Base-by-base conservation (phyloP, 1,140 invertebrate species). In the Meteorus sp. region DNA sequence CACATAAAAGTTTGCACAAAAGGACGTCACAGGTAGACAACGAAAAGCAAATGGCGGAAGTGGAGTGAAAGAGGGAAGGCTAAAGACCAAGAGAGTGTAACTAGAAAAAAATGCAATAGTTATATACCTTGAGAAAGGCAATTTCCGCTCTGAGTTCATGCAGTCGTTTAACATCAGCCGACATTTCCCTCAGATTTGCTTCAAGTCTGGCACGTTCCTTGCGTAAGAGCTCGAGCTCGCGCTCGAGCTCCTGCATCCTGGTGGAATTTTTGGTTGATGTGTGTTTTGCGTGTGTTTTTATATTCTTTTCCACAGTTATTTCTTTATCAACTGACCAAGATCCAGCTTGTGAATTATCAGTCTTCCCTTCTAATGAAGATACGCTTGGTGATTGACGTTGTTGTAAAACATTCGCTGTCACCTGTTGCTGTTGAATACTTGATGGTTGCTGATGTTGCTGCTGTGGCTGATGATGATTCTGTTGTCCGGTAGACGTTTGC, bases 371-470 rank as follows among this genome's bases (percentile, higher is more conserved):
- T 33, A 75, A 54, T 56, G 72, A 66, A 52, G 72, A 75, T 53
- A 68, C 69, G 60, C 68, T 72, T 13, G 76, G 71, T 55, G 69
- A 54, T 60, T 56, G 55, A 27, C 51, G 56, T 61, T 39, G 33
- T 25, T 48, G 58, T 33, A 81, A 70, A 3, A 77, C 74, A 7
- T 63, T 64, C 35, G 81, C 78, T 25, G 80, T 76, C n/a, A 83
- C 76, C 65, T 84, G 82, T 72, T 39, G 64, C 81, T 74, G 68
- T n/a, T n/a, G n/a, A n/a, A n/a, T n/a, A n/a, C n/a, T n/a, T n/a
- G n/a, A n/a, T n/a, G n/a, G n/a, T n/a, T n/a, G n/a, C n/a, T n/a
- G n/a, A n/a, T n/a, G n/a, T 81, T 83, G 82, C 77, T 60, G 82
- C 73, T 27, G 84, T 78, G 60, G 83, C 72, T 55, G 81, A 41